phyloP scores from a whole-genome alignment of 2,888 invertebrate species.

The Conchocele bisecta region DNA sequence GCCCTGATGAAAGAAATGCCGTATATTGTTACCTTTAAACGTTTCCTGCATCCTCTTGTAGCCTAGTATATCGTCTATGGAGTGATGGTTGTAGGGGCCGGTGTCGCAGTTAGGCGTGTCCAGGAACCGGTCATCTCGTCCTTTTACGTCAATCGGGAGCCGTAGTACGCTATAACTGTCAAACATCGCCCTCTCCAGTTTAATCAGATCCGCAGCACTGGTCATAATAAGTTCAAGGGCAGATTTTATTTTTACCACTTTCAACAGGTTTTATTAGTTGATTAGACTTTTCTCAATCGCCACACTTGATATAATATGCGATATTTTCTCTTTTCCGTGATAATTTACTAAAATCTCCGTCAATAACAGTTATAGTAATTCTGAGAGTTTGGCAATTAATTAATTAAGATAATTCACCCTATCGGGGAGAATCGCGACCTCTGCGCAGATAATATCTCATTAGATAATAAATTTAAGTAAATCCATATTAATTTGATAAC shows the following conservation, averaged over 20 bases:
- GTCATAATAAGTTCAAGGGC: too few relatives aligned
- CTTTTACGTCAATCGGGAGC: slow-evolving; percentile 48
- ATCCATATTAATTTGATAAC: slow-evolving; percentile 52
- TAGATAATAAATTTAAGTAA: slow-evolving; percentile 31
- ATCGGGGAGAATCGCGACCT: too few relatives aligned
- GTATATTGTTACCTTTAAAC: slow-evolving; percentile 61
- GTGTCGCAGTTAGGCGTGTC: slow-evolving; percentile 28
- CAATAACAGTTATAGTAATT: too few relatives aligned
- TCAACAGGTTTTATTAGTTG: too few relatives aligned
- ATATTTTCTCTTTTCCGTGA: too few relatives aligned
- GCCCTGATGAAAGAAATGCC: not conserved
- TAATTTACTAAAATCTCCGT: too few relatives aligned
- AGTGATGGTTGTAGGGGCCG: slow-evolving; percentile 64
- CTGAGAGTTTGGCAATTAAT: too few relatives aligned
- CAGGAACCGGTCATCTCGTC: slow-evolving; percentile 40
- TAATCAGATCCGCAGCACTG: slow-evolving; percentile 36
- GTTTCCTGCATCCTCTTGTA: slow-evolving; percentile 58
- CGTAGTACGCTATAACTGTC: slow-evolving; percentile 45
- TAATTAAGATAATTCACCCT: too few relatives aligned
- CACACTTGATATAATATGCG: too few relatives aligned
- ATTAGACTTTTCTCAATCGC: too few relatives aligned
- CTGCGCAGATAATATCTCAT: too few relatives aligned
- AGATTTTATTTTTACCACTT: too few relatives aligned
- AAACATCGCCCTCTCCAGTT: slow-evolving; percentile 50
- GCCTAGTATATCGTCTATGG: slow-evolving; percentile 74